Conservation (phyloP, 2,113 vertebrate genomes). For the Acinonyx jubatus region DNA sequence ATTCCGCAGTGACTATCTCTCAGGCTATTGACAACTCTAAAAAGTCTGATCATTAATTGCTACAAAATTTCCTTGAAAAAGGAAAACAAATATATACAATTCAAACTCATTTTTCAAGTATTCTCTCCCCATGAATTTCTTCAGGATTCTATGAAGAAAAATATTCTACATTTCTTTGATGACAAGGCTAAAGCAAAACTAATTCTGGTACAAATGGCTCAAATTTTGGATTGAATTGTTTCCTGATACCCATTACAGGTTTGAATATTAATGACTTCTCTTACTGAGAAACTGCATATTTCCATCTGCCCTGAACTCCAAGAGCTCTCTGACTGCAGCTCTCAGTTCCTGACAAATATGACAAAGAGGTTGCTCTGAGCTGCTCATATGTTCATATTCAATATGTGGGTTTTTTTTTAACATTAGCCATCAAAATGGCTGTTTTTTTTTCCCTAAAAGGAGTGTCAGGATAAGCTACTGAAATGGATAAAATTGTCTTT, state of each 20-base stretch:
- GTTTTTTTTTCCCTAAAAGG: constrained; percentile 21
- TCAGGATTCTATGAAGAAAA: constrained; percentile 14
- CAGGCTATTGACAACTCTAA: background rate
- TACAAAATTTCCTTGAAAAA: background rate
- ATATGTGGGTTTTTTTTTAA: background rate
- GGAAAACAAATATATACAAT: background rate
- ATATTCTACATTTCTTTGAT: background rate
- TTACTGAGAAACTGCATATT: background rate
- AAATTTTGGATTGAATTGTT: background rate
- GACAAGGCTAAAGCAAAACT: background rate
- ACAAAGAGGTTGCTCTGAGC: constrained; percentile 52
- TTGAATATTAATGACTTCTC: constrained; percentile 31
- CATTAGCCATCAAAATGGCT: constrained; percentile 15
- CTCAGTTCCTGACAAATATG: constrained; percentile 42
- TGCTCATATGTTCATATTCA: constrained; percentile 37
- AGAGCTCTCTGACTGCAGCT: background rate
- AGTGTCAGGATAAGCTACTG: background rate
- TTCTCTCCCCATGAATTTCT: background rate
- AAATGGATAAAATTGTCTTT: constrained; percentile 25
- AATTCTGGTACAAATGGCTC: background rate
- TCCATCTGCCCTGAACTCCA: background rate
- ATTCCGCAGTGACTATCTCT: background rate
- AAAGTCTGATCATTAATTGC: background rate
- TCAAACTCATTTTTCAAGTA: background rate
- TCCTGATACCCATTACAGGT: background rate